These are phyloP conservation scores for Ornithoptera alexandrae DNA, from an alignment of 2,888 invertebrate genomes.

Conservation along the genomic window DNA sequence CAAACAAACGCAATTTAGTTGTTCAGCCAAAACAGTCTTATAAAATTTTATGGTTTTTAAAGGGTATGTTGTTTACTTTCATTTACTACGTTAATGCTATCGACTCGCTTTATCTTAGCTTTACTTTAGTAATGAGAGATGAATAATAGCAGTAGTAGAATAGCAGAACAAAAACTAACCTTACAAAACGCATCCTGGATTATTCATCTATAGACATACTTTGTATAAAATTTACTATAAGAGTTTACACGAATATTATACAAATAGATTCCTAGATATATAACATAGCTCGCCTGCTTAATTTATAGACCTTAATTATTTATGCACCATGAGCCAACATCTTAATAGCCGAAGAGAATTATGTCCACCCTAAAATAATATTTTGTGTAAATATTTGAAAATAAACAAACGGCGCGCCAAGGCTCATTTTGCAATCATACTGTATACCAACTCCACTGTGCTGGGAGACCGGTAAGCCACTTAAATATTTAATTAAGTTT, in stretches of 20 bases:
- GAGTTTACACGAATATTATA: conserved; percentile 34
- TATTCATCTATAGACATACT: too few relatives aligned
- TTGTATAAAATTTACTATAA: too few relatives aligned
- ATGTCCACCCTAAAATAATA: conserved; percentile 79
- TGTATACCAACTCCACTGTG: conserved; percentile 60
- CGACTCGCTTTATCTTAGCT: too few relatives aligned
- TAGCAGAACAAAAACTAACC: too few relatives aligned
- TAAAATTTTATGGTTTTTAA: too few relatives aligned
- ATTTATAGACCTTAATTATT: conserved; percentile 75
- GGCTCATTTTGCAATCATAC: conserved; percentile 57
- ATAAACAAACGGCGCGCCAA: conserved; percentile 66
- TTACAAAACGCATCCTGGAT: too few relatives aligned
- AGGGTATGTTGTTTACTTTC: too few relatives aligned
- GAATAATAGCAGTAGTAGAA: too few relatives aligned
- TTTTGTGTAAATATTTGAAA: conserved; percentile 77
- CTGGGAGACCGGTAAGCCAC: conserved; percentile 50
- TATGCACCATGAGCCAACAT: conserved; percentile 76
- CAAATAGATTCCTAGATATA: conserved; percentile 54
- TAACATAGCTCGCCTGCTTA: conserved; percentile 73
- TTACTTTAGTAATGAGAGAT: too few relatives aligned
- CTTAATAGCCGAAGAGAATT: conserved; percentile 73
- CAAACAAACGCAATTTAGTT: too few relatives aligned
- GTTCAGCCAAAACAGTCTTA: too few relatives aligned
- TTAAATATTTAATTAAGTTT: conserved; percentile 62
- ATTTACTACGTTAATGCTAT: too few relatives aligned